Conservation (phyloP, 2,797 vertebrate species). For the Sebastes hopkinsi region DNA sequence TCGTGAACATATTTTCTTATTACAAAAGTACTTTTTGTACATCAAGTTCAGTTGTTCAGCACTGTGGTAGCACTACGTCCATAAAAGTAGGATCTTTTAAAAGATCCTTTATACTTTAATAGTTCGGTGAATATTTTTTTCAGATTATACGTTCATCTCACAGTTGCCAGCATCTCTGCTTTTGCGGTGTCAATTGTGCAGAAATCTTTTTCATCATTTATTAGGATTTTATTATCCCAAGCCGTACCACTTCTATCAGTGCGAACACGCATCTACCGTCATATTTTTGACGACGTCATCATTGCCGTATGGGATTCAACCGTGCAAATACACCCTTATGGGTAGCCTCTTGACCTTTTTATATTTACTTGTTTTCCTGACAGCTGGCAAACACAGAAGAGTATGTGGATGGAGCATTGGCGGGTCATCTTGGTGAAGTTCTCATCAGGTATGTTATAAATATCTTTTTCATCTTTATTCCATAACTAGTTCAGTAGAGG, state of each 20-base stretch:
- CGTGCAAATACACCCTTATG: accelerated
- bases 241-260: background rate
- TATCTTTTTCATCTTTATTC: background rate
- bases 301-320: background rate
- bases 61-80: background rate
- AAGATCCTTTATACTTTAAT: background rate
- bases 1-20: background rate
- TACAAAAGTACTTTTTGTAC: background rate
- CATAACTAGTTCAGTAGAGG: background rate
- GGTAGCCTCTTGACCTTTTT: background rate
- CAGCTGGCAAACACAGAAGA: slow-evolving; percentile 98
- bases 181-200: background rate
- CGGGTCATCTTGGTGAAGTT: slow-evolving; percentile 96
- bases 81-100: background rate
- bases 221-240: background rate
- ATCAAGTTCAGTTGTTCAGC: background rate
- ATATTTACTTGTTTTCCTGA: accelerated
- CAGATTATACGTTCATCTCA: background rate
- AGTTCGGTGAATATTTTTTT: background rate
- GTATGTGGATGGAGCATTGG: slow-evolving; percentile 95
- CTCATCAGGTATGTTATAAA: slow-evolving; percentile 88
- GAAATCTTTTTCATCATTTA: background rate
- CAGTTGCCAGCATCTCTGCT: background rate
- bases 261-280: background rate
- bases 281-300: background rate